phyloP scores from a whole-genome alignment of 2,797 vertebrate species.

The Philypnodon macrostomus region DNA sequence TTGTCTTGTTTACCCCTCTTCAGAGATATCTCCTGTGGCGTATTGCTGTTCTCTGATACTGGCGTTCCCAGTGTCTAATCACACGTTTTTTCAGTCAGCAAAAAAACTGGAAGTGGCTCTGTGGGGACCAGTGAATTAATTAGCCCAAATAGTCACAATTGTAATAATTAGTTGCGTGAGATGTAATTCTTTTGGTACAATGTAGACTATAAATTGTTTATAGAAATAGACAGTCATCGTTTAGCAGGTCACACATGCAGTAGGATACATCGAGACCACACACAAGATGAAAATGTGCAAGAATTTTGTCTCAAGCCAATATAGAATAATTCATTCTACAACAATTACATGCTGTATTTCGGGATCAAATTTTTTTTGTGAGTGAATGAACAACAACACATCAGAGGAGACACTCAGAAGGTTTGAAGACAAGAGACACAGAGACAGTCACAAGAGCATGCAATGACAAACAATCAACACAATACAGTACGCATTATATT shows the following conservation, averaged over 20 bases:
- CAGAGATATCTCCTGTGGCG: conserved; percentile 83
- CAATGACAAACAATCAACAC: conserved; percentile 17
- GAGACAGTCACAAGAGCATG: conserved; percentile 42
- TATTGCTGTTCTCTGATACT: conserved; percentile 63
- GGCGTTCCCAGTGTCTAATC: conserved; percentile 34
- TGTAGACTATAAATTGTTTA: conserved; percentile 7
- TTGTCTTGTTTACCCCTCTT: conserved; percentile 81
- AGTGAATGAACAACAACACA: conserved; percentile 74
- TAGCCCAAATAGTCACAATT: conserved; percentile 12
- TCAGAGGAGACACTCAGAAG: conserved; percentile 75
- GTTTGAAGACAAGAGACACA: conserved; percentile 59
- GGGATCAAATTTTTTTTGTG: conserved; percentile 27
- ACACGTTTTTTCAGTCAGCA: conserved; percentile 30
- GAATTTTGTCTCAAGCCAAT: conserved; percentile 28
- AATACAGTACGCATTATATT: conserved; percentile 7
- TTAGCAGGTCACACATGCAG: conserved; percentile 42
- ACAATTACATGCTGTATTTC: conserved; percentile 6
- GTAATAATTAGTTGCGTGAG: conserved; percentile 10
- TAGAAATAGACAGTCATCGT: conserved; percentile 6
- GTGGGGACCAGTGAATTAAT: conserved; percentile 17
- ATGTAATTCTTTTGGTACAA: not conserved
- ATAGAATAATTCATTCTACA: conserved; percentile 8
- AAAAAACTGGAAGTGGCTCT: conserved; percentile 41
- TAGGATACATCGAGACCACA: conserved; percentile 43
- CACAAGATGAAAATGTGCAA: conserved; percentile 21